Evolutionary conservation across 2,113 vertebrate genomes (phyloP).

Genomic region (Pelobates fuscus): DNA sequence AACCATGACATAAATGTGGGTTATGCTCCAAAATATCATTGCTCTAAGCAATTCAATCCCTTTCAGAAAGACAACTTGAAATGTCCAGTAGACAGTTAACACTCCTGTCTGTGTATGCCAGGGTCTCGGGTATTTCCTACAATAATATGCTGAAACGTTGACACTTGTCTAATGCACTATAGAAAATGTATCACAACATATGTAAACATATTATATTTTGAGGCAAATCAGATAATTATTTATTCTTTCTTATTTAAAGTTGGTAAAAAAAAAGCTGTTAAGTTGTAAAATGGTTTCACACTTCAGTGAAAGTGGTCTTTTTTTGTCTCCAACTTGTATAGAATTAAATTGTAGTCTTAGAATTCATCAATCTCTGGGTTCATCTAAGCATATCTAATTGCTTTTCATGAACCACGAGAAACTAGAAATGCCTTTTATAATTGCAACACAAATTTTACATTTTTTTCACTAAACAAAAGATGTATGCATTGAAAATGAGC

Average conservation of each 20-base stretch:
- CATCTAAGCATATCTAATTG: slow-evolving; percentile 11
- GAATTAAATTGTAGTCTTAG: not conserved
- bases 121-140: too few species aligned
- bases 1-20: too few species aligned
- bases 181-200: too few species aligned
- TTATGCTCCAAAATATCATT: too few species aligned
- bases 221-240: not conserved
- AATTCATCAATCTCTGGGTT: slow-evolving; percentile 7
- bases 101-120: too few species aligned
- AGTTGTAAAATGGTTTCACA: slow-evolving; percentile 11
- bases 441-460: not conserved
- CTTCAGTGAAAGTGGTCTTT: slow-evolving; percentile 4
- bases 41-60: too few species aligned
- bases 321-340: slow-evolving; percentile 4
- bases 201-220: not conserved
- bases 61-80: too few species aligned
- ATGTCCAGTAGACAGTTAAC: too few species aligned
- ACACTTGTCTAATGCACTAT: too few species aligned
- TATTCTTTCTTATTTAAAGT: not conserved
- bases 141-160: too few species aligned
- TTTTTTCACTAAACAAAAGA: not conserved
- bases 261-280: not conserved
- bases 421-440: slow-evolving; percentile 13
- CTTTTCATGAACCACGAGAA: slow-evolving; percentile 22
- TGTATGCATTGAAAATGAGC: not conserved